These are phyloP conservation scores for Stegostoma tigrinum DNA, from an alignment of 2,113 vertebrate species.

Conservation along the genomic window DNA sequence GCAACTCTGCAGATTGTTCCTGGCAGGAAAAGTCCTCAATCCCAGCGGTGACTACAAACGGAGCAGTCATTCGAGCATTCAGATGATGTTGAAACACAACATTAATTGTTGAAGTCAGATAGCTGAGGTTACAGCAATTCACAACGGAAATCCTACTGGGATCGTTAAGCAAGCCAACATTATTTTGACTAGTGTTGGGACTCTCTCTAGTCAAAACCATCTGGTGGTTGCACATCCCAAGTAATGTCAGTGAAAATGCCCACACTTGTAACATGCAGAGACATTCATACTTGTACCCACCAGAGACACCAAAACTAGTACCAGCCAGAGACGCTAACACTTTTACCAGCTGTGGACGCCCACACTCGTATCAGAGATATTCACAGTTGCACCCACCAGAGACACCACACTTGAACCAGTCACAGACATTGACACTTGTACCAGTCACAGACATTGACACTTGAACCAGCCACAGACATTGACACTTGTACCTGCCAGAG, in stretches of 20 bases:
- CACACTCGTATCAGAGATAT: no score
- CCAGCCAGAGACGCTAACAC: no score
- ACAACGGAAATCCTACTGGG: background rate
- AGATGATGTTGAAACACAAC: background rate
- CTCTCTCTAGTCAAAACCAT: background rate
- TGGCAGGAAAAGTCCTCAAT: background rate
- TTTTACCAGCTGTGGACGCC: no score
- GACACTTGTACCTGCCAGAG: no score
- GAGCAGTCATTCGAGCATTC: slow-evolving; percentile 23
- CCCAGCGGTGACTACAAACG: background rate
- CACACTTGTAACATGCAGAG: no score
- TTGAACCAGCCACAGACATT: no score
- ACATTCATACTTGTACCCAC: no score
- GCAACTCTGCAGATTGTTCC: slow-evolving; percentile 16
- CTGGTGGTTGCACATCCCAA: background rate
- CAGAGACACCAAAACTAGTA: no score
- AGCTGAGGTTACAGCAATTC: background rate
- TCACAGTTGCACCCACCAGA: no score
- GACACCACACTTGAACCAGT: no score
- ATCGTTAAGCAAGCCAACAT: background rate
- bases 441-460: no score
- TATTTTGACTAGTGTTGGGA: background rate
- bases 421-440: no score
- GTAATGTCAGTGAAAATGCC: background rate
- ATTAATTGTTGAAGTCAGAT: slow-evolving; percentile 3